These are phyloP conservation scores for Hypena proboscidalis DNA, from an alignment of 2,888 invertebrate species.

Conservation along the genomic window DNA sequence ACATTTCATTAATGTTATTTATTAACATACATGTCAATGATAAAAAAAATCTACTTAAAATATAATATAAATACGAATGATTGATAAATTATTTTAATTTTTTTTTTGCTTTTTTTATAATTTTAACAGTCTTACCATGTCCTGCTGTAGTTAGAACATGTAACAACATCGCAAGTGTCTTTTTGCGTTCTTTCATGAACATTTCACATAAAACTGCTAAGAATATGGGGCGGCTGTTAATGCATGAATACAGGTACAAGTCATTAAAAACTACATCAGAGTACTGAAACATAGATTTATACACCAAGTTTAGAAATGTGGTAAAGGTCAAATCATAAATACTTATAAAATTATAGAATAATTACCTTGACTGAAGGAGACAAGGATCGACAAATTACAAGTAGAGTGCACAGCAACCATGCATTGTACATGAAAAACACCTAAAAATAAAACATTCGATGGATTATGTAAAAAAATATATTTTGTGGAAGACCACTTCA, in stretches of 20 bases:
- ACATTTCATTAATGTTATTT: no score
- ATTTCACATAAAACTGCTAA: slow-evolving; percentile 57
- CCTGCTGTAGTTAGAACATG: slow-evolving; percentile 49
- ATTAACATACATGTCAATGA: no score
- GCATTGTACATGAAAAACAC: slow-evolving; percentile 60
- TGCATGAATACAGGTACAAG: slow-evolving; percentile 50
- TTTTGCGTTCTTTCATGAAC: slow-evolving; percentile 52
- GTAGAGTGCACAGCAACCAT: slow-evolving; percentile 60
- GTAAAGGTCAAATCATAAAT: no score
- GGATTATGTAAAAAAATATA: no score
- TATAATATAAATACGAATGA: no score
- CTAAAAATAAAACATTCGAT: slow-evolving; percentile 49
- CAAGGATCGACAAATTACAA: slow-evolving; percentile 59
- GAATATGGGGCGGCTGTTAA: slow-evolving; percentile 56
- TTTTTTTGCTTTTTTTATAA: no score
- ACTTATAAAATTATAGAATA: no score
- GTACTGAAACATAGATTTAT: slow-evolving; percentile 49
- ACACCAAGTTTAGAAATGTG: no score
- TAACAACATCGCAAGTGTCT: slow-evolving; percentile 48
- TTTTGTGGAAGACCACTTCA: no score
- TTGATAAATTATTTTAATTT: no score
- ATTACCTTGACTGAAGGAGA: slow-evolving; percentile 63
- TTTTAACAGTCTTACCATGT: slow-evolving; percentile 43
- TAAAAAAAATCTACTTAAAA: no score
- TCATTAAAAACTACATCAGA: slow-evolving; percentile 49